Conservation (phyloP, 2,113 vertebrate genomes). For the Otis tarda region DNA sequence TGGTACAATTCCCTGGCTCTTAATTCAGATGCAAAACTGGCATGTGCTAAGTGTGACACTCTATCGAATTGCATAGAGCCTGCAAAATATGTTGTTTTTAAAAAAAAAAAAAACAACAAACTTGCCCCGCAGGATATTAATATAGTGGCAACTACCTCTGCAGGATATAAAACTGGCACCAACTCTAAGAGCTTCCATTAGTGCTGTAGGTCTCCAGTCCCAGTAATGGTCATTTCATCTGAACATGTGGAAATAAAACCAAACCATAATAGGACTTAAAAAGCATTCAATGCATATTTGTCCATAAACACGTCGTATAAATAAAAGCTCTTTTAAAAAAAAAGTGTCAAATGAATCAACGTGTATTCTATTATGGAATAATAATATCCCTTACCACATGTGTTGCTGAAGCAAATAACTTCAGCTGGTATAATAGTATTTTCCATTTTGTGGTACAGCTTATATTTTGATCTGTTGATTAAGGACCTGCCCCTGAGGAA, state of each 20-base stretch:
- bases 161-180: constrained; percentile 56
- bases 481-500: constrained; percentile 37
- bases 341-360: constrained; percentile 71
- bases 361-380: constrained; percentile 70
- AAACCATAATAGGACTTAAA: constrained; percentile 68
- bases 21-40: constrained; percentile 14
- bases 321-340: constrained; percentile 61
- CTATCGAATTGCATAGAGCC: constrained; percentile 48
- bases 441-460: constrained; percentile 65
- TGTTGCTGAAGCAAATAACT: constrained; percentile 52
- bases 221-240: constrained; percentile 66
- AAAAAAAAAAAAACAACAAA: constrained; percentile 12
- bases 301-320: constrained; percentile 75
- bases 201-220: not conserved
- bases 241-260: constrained; percentile 75
- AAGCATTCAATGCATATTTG: constrained; percentile 72
- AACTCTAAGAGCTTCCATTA: constrained; percentile 64
- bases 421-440: constrained; percentile 61
- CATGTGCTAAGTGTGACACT: constrained; percentile 20
- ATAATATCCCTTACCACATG: constrained; percentile 69
- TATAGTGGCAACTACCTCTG: constrained; percentile 62
- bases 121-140: constrained; percentile 74
- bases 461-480: constrained; percentile 51
- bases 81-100: constrained; percentile 40
- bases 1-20: not conserved